Evolutionary conservation across 2,888 invertebrate species (phyloP), one percentile per base, ranked within the genome.

Genomic region (Megastigmus dorsalis): DNA sequence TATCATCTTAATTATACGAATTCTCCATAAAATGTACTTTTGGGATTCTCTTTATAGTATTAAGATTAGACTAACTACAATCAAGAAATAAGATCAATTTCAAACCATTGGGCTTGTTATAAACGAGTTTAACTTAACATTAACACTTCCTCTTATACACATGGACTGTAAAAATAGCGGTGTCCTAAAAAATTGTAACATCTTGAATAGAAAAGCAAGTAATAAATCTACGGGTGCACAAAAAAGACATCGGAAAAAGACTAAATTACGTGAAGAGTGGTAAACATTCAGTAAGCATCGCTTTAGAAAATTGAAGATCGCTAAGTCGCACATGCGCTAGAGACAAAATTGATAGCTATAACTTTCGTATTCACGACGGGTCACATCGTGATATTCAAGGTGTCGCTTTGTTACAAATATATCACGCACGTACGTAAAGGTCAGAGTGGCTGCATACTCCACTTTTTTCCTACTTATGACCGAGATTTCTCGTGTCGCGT

Each of bases 341-440:
- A 4, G 3, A 23, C 18, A 50, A 62, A 15, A 63, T 63, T 63
- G 50, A 63, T 63, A 13, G 26, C 23, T 36, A 2, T 36, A 15
- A n/a, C 48, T 50, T 50, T 36, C 50, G 33, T 50, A 60, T 30
- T 18, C 33, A 23, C 36, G 36, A 36, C 36, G 15, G 13, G n/a
- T 20, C 41, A 15, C n/a, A n/a, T 20, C 15, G 30, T 30, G 15
- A 18, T 18, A 10, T 30, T 15, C 60, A 45, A 59, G 41, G 59
- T 59, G 59, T 41, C 59, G 59, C 59, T 60, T 60, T 38, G 28
- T 18, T 13, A 30, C 15, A 45, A 45, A 60, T 43, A 45, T 45
- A 28, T 45, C 43, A 13, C 6, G 15, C 45, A 60, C 60, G 60
- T 45, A n/a, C n/a, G n/a, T n/a, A n/a, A 38, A 54, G 15, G 1